Conservation (phyloP, 2,888 invertebrate genomes). For the Epinotia ramella region DNA sequence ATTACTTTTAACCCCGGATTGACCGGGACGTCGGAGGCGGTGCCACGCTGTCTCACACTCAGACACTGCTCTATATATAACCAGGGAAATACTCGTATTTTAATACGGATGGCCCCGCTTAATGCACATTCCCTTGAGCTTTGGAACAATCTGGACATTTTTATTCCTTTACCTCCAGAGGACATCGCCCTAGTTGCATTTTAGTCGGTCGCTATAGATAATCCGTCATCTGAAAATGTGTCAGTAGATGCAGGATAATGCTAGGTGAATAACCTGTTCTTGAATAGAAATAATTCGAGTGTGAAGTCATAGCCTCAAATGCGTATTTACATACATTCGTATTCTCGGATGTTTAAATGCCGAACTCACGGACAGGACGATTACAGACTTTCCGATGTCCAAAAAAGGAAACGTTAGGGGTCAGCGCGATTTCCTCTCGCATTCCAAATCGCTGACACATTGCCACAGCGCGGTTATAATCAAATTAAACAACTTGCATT, state of each 20-base stretch:
- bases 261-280: conserved; percentile 64
- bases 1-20: conserved; percentile 68
- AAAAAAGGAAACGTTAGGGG: conserved; percentile 78
- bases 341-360: conserved; percentile 47
- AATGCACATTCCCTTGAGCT: conserved; percentile 78
- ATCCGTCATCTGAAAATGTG: conserved; percentile 67
- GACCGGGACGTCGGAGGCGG: conserved; percentile 75
- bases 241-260: conserved; percentile 68
- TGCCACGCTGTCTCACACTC: conserved; percentile 84
- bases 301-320: conserved; percentile 62
- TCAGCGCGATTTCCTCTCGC: conserved; percentile 81
- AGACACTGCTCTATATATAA: conserved; percentile 83
- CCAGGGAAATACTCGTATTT: conserved; percentile 82
- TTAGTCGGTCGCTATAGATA: conserved; percentile 59
- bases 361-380: conserved; percentile 64
- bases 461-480: conserved; percentile 68
- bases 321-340: conserved; percentile 50
- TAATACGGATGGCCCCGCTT: conserved; percentile 82
- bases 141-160: conserved; percentile 69
- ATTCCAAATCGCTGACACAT: conserved; percentile 79
- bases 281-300: conserved; percentile 55
- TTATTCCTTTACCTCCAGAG: conserved; percentile 61
- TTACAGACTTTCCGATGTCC: conserved; percentile 68
- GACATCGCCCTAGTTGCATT: conserved; percentile 69
- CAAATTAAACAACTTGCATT: conserved; percentile 75